These are phyloP conservation scores for Orius insidiosus DNA, from an alignment of 1,140 invertebrate species.

Conservation along the genomic window DNA sequence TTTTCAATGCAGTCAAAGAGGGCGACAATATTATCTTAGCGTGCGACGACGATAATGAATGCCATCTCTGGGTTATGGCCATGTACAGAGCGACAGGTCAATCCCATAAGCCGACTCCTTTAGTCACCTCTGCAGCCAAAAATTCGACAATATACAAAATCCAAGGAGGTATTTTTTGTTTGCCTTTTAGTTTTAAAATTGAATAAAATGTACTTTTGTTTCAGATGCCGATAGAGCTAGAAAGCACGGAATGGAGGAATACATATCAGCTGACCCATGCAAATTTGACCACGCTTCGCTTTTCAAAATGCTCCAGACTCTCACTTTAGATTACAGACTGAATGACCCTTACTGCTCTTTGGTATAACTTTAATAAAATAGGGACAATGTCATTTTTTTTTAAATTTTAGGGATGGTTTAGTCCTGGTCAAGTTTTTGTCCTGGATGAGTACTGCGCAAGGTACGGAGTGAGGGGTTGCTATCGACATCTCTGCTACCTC, in stretches of 20 bases:
- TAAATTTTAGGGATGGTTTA: slow-evolving; percentile 98
- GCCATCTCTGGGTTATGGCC: slow-evolving; percentile 97
- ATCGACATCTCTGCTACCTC: slow-evolving; percentile 90
- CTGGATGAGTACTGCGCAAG: slow-evolving; percentile 95
- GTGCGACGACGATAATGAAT: slow-evolving; percentile 95
- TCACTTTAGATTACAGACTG: slow-evolving; percentile 86
- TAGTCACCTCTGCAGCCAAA: slow-evolving; percentile 64
- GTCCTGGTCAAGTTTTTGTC: slow-evolving; percentile 95
- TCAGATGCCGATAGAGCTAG: slow-evolving; percentile 85
- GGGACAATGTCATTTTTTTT: no score
- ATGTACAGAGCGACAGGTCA: slow-evolving; percentile 97
- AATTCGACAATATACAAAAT: slow-evolving; percentile 76
- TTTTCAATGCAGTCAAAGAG: slow-evolving; percentile 97
- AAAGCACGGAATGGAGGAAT: slow-evolving; percentile 98
- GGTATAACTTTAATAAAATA: slow-evolving; percentile 31
- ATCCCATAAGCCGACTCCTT: slow-evolving; percentile 93
- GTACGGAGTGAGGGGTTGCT: slow-evolving; percentile 94
- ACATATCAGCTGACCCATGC: slow-evolving; percentile 94
- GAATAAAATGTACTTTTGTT: slow-evolving; percentile 14
- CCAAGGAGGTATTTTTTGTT: slow-evolving; percentile 50
- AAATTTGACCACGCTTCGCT: slow-evolving; percentile 86
- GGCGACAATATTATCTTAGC: slow-evolving; percentile 94
- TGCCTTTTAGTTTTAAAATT: no score
- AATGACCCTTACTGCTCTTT: slow-evolving; percentile 94
- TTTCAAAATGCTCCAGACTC: slow-evolving; percentile 80